Evolutionary conservation across 1,140 invertebrate species (phyloP).

Genomic region (Ganaspis sp.): DNA sequence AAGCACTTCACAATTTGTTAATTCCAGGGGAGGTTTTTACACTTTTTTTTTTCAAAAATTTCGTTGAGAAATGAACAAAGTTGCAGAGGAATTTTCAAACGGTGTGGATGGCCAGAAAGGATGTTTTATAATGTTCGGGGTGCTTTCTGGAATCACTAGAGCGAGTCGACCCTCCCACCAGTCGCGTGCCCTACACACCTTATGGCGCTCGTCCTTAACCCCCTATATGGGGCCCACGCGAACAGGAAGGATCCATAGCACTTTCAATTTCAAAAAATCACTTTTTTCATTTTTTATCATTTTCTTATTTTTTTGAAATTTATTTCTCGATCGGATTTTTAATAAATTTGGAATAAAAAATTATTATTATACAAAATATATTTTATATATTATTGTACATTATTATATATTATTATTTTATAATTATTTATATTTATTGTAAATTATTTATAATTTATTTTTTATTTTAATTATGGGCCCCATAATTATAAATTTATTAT

Average conservation of each 20-base stretch:
- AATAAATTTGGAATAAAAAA: too few relatives aligned
- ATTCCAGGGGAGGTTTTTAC: background rate
- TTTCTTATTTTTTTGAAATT: background rate
- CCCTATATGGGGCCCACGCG: slow-evolving; percentile 52
- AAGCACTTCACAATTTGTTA: too few relatives aligned
- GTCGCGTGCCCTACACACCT: slow-evolving; percentile 63
- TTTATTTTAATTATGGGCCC: too few relatives aligned
- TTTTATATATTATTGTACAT: too few relatives aligned
- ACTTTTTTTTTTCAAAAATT: background rate
- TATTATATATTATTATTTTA: too few relatives aligned
- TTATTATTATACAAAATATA: too few relatives aligned
- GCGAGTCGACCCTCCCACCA: slow-evolving; percentile 59
- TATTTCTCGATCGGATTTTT: too few relatives aligned
- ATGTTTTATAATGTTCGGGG: slow-evolving; percentile 38
- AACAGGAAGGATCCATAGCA: slow-evolving; percentile 22
- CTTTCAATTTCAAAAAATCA: background rate
- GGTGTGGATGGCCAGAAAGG: background rate
- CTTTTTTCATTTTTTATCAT: background rate
- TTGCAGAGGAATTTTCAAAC: background rate
- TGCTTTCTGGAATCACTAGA: slow-evolving; percentile 63
- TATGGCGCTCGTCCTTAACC: slow-evolving; percentile 55
- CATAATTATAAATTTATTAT: too few relatives aligned
- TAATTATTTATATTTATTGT: too few relatives aligned
- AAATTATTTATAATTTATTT: too few relatives aligned
- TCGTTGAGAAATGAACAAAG: background rate